These are phyloP conservation scores for Pseudomyrmex cubaensis DNA, from an alignment of 1,140 invertebrate genomes.

Conservation along the genomic window DNA sequence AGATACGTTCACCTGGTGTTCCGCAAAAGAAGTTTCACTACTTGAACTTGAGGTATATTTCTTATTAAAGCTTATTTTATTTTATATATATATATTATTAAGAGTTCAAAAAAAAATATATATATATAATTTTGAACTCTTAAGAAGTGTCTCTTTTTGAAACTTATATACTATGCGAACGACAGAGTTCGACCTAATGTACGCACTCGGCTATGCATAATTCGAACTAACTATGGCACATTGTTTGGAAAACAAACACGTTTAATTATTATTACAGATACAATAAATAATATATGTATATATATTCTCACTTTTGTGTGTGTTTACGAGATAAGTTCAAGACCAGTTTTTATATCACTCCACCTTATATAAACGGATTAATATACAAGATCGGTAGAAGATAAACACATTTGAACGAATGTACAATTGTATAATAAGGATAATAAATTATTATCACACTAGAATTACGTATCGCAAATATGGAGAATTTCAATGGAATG, in stretches of 20 bases:
- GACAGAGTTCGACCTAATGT: too few species aligned
- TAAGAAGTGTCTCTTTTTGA: too few species aligned
- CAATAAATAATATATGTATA: conserved; percentile 39
- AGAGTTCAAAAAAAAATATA: too few species aligned
- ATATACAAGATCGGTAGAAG: background rate
- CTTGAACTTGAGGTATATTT: too few species aligned
- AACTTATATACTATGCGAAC: too few species aligned
- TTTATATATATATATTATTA: too few species aligned
- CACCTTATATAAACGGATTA: conserved; percentile 15
- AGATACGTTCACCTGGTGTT: too few species aligned
- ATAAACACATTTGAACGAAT: conserved; percentile 1
- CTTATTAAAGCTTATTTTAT: too few species aligned
- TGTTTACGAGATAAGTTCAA: conserved; percentile 10
- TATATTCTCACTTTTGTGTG: conserved; percentile 11
- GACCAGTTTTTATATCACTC: background rate
- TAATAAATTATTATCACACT: conserved; percentile 13
- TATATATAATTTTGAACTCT: too few species aligned
- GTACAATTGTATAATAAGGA: background rate
- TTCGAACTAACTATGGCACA: background rate
- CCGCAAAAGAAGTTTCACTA: too few species aligned
- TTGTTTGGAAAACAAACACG: conserved; percentile 21
- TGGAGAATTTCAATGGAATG: background rate
- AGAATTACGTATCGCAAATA: background rate
- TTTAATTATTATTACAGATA: conserved; percentile 42
- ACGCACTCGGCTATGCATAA: background rate